phyloP scores from a whole-genome alignment of 2,888 invertebrate genomes.

The Heteropelma amictum region DNA sequence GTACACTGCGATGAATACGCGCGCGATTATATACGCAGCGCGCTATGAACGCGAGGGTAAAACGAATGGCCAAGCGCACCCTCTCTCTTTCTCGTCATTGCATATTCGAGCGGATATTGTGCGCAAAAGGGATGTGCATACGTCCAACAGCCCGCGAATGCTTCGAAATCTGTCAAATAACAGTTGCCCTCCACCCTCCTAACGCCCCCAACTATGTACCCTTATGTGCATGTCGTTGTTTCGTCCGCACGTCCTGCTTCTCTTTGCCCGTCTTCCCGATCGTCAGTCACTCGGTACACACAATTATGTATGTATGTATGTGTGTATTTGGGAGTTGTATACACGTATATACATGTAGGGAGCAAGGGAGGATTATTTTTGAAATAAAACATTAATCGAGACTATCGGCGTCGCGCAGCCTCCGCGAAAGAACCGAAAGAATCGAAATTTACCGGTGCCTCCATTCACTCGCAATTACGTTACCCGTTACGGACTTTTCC shows the following conservation, averaged over 20 bases:
- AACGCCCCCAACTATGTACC: neutral
- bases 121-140: conserved; percentile 42
- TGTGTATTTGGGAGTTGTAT: neutral
- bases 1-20: conserved; percentile 30
- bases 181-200: conserved; percentile 51
- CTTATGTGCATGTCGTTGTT: conserved; percentile 1
- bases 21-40: conserved; percentile 27
- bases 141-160: conserved; percentile 37
- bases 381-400: conserved; percentile 54
- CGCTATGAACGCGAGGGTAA: conserved; percentile 43
- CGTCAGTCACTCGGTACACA: conserved; percentile 32
- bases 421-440: too few relatives aligned
- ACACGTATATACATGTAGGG: neutral
- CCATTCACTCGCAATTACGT: neutral
- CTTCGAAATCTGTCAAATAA: conserved; percentile 56
- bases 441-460: neutral
- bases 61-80: conserved; percentile 43
- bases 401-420: conserved; percentile 29
- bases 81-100: conserved; percentile 3
- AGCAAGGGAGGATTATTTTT: conserved; percentile 39
- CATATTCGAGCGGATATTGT: conserved; percentile 59
- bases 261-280: conserved; percentile 25
- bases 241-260: neutral
- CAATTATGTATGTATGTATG: neutral
- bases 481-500: too few relatives aligned